Conservation (phyloP, 2,797 vertebrate species). For the Phyllotis vaccarum region DNA sequence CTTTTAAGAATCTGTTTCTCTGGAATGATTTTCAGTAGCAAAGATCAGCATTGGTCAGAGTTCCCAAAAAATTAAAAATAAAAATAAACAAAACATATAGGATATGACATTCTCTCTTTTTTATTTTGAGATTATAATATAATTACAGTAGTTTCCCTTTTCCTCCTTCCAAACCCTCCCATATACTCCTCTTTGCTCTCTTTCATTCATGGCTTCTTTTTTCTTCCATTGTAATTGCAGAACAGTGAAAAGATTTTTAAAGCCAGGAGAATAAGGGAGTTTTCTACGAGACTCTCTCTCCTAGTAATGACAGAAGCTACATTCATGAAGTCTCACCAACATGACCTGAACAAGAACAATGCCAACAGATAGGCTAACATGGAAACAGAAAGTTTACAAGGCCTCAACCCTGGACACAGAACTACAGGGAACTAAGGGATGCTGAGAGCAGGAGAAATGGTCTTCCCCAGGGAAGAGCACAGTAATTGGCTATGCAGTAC, state of each 20-base stretch:
- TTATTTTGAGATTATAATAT: background rate
- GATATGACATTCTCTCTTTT: background rate
- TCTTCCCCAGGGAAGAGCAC: background rate
- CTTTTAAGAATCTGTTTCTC: background rate
- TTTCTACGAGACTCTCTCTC: background rate
- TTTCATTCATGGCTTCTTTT: background rate
- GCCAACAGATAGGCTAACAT: background rate
- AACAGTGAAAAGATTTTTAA: background rate
- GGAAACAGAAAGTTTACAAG: background rate
- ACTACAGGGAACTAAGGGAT: background rate
- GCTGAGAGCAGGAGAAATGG: background rate
- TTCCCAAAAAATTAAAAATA: background rate
- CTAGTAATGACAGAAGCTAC: background rate
- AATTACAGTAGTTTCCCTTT: background rate
- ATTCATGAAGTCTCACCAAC: background rate
- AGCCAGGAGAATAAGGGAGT: background rate
- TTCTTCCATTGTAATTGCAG: background rate
- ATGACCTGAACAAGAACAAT: background rate
- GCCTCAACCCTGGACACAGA: background rate
- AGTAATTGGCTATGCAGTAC: background rate
- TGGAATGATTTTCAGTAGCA: background rate
- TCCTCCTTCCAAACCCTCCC: background rate
- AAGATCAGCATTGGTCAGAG: background rate
- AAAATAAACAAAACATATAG: background rate
- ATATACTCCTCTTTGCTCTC: background rate